Base-by-base conservation (phyloP, 2,888 invertebrate genomes). In the Mesodorylaimus sp. region DNA sequence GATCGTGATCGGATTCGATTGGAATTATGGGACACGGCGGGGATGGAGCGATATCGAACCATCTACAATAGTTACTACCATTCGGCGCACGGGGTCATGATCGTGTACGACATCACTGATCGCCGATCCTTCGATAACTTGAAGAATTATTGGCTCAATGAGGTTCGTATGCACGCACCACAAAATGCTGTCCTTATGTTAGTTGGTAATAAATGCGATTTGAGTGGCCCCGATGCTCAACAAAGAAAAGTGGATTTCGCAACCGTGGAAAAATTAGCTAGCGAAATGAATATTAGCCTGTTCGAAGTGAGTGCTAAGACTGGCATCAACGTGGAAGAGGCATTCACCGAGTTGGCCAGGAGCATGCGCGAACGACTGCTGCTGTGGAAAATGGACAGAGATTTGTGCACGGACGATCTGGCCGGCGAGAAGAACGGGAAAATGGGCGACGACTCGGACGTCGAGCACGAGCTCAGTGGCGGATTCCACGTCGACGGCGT, bases 61-160 rank as follows among this genome's bases (percentile, higher is more conserved):
- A 65, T 66, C 41, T 65, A 65, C 57, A 65, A 65, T 48, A 62
- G 62, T 5, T 65, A 65, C 49, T 65, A 65, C 52, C 65, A 65
- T 50, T 66, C 65, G 13, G 65, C 65, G 1, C 65, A 65, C 50
- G 65, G 65, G 16, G 63, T 65, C 3, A 64, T 65, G 59, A 63
- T 63, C 50, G 65, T 66, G 2, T 65, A 62, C 53, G 65, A 65
- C 51, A 57, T 65, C 28, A 55, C 55, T 7, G 57, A 61, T 58
- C 5, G 60, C 27, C 7, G 51, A n/a, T 52, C 51, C 21, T 53
- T 51, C 44, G 64, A 65, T 47, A 66, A 65, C 52, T 52, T 65
- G 50, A 64, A 64, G 49, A 60, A 62, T 32, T 65, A 65, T 45
- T 65, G 65, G 65, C 53, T 65, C 29, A 51, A 53, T 36, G 63